Evolutionary conservation across 2,888 invertebrate species (phyloP), one percentile per base, ranked within the genome.

Genomic region (Nymphalis urticae): DNA sequence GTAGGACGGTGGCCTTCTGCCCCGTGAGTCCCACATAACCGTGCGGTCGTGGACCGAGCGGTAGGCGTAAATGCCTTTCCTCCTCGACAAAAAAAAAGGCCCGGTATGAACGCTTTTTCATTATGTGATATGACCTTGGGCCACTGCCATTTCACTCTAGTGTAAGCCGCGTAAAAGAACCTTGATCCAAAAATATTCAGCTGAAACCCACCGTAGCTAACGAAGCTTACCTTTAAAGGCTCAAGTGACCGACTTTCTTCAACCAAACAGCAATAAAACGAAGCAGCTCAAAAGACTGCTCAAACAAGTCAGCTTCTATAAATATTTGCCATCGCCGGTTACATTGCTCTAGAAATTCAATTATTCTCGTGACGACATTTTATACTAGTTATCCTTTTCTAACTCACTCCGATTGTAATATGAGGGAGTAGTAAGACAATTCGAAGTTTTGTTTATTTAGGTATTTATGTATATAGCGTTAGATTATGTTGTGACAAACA

Each of bases 231-330:
- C 54, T 27, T 54, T 2, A 54, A 13, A n/a, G n/a, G 8, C 24
- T 17, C 9, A 54, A 54, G 6, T 19, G 19, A 54, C 24, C 27
- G 13, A 54, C 17, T 54, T 24, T 13, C 21, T 27, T 54, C 16
- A 13, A 27, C 24, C 54, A 27, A 54, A 54, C 16, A 27, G 24
- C 10, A 54, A 54, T 54, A 54, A 27, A 54, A 54, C 24, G 24
- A 13, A 21, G 19, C n/a, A 54, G 27, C 24, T 54, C 13, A 27
- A 27, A 7, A 27, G 27, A 16, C 54, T 10, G 16, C 21, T 54
- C 54, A 54, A 54, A 54, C 27, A 54, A 54, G 51, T 10, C 54
- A 54, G 54, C 54, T 54, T 27, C 1, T 16, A 27, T 51, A 54
- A 54, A 54, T 54, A 27, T 54, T 54, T 27, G 27, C 54, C 27